Conservation (phyloP, 1,140 invertebrate genomes). For the Lepidurus packardi region DNA sequence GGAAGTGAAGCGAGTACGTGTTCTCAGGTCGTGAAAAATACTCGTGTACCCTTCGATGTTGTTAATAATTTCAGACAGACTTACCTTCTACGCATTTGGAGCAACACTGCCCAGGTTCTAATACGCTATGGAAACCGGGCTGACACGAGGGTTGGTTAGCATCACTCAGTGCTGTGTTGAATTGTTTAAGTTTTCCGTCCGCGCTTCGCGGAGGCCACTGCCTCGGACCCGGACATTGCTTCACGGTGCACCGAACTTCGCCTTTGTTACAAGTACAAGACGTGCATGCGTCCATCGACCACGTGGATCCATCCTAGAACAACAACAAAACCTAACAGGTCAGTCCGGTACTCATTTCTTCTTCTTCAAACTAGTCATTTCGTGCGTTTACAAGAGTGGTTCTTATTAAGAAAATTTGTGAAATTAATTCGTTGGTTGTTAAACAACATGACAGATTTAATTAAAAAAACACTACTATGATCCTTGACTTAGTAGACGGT, state of each 20-base stretch:
- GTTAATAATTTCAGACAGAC: slow-evolving; percentile 37
- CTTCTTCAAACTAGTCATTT: neutral
- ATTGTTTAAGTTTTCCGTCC: slow-evolving; percentile 5
- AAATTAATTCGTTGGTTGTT: too few relatives aligned
- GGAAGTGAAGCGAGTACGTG: too few relatives aligned
- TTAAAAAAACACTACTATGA: too few relatives aligned
- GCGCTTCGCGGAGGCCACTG: slow-evolving; percentile 32
- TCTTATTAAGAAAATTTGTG: too few relatives aligned
- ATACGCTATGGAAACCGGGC: slow-evolving; percentile 62
- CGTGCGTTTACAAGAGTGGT: too few relatives aligned
- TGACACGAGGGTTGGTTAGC: slow-evolving; percentile 55
- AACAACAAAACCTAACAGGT: neutral
- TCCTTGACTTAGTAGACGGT: too few relatives aligned
- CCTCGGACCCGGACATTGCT: slow-evolving; percentile 54
- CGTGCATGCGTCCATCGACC: slow-evolving; percentile 78
- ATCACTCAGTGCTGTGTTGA: neutral
- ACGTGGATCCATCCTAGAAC: slow-evolving; percentile 70
- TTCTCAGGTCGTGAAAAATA: neutral
- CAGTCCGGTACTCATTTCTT: neutral
- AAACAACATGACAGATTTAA: too few relatives aligned
- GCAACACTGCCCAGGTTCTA: slow-evolving; percentile 73
- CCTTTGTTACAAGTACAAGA: slow-evolving; percentile 74
- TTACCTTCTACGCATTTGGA: slow-evolving; percentile 73
- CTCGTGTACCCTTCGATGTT: neutral
- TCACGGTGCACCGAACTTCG: slow-evolving; percentile 69